Evolutionary conservation across 2,888 invertebrate genomes (phyloP), one percentile per base, ranked within the genome.

Genomic region (Synanthedon andrenaeformis): DNA sequence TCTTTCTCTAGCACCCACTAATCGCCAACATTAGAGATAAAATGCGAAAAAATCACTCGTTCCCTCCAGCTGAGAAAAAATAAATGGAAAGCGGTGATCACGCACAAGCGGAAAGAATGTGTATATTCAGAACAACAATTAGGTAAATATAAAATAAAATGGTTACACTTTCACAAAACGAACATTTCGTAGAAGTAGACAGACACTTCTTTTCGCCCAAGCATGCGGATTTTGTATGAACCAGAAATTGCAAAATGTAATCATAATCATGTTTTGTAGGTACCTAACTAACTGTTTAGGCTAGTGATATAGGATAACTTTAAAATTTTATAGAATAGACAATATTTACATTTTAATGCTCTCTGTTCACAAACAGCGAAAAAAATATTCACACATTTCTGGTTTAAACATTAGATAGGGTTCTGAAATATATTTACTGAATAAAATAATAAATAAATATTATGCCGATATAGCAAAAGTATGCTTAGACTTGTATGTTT

Each of bases 91-190:
- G 87, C 87, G 68, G 87, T 87, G 87, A 82, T 74, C 81, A 86
- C 87, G 85, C 87, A 79, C 72, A 87, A 87, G 87, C 87, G 85
- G 83, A 85, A 85, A 84, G 84, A 83, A 85, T 73, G 85, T 85
- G 86, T 83, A 74, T 76, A 67, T 35, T 35, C 70, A 72, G 76
- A 73, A 84, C 76, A 81, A 82, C 76, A 76, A 72, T 35, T 35
- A 35, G 35, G 35, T 35, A 35, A 35, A 73, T 67, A 77, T 67
- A 70, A 76, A 70, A 73, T 68, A 76, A 74, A 76, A 67, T 35
- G 54, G 61, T 57, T 67, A 79, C 76, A 83, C 79, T 70, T 66
- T 74, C 77, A 84, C 79, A 79, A 68, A 67, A 65, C 75, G 78
- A 82, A 77, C 67, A 60, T 50, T 51, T 52, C 28, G 42, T 12